phyloP scores from a whole-genome alignment of 2,888 invertebrate genomes.

The Metellina segmentata region DNA sequence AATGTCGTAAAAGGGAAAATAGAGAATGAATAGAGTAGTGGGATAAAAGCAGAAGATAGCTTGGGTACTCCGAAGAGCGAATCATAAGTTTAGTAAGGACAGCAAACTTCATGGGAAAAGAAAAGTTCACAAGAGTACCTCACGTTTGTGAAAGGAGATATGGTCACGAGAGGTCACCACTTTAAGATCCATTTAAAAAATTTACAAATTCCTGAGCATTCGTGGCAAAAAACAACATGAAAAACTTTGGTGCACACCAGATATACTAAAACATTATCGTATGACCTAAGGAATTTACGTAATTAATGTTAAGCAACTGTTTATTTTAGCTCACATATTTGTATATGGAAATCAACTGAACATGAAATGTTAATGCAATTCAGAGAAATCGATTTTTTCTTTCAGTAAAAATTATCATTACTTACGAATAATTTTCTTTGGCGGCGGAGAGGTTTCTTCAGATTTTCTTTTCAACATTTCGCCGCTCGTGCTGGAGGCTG shows the following conservation, averaged over 20 bases:
- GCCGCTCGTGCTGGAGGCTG: not conserved
- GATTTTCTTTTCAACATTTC: conserved; percentile 16
- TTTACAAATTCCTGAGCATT: too few species aligned
- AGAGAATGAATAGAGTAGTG: too few species aligned
- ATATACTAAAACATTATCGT: not conserved
- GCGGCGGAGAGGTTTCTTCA: not conserved
- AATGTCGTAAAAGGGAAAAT: too few species aligned
- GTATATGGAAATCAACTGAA: not conserved
- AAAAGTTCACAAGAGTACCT: too few species aligned
- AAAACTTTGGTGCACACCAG: not conserved
- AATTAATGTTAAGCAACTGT: not conserved
- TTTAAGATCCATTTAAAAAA: too few species aligned
- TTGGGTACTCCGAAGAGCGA: too few species aligned
- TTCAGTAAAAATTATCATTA: not conserved
- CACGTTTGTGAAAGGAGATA: too few species aligned
- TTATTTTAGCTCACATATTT: not conserved
- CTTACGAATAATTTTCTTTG: conserved; percentile 29
- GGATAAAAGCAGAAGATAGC: too few species aligned
- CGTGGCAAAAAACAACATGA: not conserved
- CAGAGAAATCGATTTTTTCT: not conserved
- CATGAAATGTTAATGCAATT: not conserved
- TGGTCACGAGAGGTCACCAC: too few species aligned
- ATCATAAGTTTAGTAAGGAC: too few species aligned
- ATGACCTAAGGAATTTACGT: not conserved
- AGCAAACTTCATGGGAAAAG: too few species aligned